A percentile compares a stretch with the other conserved stretches of the same genome.
phyloP scores from a whole-genome alignment of 1,140 invertebrate species.

The Heliconius hermathena region DNA sequence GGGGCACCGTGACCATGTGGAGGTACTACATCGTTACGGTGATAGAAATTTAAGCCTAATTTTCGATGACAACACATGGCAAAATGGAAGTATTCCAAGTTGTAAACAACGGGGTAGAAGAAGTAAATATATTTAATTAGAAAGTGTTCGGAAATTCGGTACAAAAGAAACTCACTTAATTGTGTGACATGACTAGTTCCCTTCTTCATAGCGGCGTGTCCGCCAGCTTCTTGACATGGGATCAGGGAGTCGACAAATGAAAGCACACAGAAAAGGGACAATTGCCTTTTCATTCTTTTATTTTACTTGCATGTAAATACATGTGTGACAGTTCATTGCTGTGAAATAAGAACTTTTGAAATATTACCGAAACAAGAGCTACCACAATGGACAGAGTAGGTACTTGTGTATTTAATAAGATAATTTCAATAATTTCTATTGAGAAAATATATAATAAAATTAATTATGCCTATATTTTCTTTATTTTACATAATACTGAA shows the following conservation, averaged over 20 bases:
- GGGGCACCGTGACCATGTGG: no score
- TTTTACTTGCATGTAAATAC: conserved; percentile 11
- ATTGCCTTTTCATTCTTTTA: not conserved
- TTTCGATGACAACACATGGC: no score
- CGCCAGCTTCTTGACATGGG: not conserved
- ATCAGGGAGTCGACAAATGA: not conserved
- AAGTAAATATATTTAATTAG: no score
- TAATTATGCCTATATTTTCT: no score
- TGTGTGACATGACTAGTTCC: not conserved
- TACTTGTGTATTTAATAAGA: no score
- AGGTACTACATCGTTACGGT: no score
- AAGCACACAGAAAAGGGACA: not conserved
- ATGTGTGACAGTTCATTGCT: not conserved
- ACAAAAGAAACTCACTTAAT: conserved; percentile 1
- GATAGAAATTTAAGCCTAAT: not conserved
- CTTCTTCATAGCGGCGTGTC: no score
- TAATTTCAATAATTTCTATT: no score
- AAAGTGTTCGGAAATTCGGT: not conserved
- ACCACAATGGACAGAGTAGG: no score
- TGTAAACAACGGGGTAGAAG: not conserved
- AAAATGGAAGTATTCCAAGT: no score
- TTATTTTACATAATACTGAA: no score
- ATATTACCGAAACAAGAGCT: not conserved
- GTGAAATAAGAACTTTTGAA: conserved; percentile 1
- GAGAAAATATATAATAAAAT: no score